Evolutionary conservation across 2,888 invertebrate species (phyloP).

Genomic region (Caenorhabditis uteleia): DNA sequence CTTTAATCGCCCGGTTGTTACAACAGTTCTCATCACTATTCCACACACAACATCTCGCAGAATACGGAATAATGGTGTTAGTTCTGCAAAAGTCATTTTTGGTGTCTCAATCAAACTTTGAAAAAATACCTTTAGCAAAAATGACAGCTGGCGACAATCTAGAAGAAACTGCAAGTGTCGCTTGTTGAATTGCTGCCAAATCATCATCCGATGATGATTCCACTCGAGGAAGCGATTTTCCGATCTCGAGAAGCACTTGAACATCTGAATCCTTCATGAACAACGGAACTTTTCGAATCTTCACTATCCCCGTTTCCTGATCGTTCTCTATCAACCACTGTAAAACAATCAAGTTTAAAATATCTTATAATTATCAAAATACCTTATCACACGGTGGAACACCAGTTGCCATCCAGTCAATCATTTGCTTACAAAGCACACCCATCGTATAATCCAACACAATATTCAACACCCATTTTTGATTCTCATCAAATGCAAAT

Average conservation of each 20-base stretch:
- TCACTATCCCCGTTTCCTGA: conserved; percentile 1
- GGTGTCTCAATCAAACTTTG: neutral
- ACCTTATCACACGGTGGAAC: conserved; percentile 22
- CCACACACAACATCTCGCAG: conserved; percentile 31
- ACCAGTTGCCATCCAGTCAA: conserved; percentile 30
- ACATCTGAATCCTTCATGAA: conserved; percentile 15
- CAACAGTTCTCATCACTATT: conserved; percentile 29
- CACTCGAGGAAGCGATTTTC: conserved; percentile 31
- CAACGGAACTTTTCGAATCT: conserved; percentile 16
- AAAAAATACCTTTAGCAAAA: conserved; percentile 4
- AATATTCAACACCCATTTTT: conserved; percentile 6
- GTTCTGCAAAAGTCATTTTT: neutral
- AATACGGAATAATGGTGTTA: conserved; percentile 11
- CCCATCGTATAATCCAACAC: conserved; percentile 29
- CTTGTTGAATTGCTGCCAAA: conserved; percentile 20
- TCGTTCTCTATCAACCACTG: conserved; percentile 28
- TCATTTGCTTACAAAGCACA: conserved; percentile 28
- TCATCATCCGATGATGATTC: conserved; percentile 19
- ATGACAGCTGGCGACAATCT: conserved; percentile 7
- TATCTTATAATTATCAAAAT: too few relatives aligned
- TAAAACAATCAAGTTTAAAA: too few relatives aligned
- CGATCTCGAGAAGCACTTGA: conserved; percentile 34
- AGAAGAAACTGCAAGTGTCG: conserved; percentile 11
- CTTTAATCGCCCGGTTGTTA: conserved; percentile 24
- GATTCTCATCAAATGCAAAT: conserved; percentile 9